Evolutionary conservation across 2,113 vertebrate genomes (phyloP).

Genomic region (Eleginops maclovinus): DNA sequence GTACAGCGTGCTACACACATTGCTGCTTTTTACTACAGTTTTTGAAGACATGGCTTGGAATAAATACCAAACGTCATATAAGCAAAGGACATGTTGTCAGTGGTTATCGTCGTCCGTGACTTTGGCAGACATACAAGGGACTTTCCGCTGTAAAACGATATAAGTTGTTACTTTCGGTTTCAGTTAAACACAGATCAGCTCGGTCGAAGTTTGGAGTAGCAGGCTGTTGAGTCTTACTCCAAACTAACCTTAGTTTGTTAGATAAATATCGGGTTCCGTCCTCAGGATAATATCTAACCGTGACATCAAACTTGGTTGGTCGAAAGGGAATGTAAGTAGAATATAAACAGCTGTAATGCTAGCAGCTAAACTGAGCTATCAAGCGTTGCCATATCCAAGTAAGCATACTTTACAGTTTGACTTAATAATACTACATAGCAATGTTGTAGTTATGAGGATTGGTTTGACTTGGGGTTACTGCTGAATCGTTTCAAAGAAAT

Average conservation of each 20-base stretch:
- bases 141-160: conserved; percentile 8
- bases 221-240: not conserved
- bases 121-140: not conserved
- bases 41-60: not conserved
- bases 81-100: not conserved
- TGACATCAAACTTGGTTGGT: accelerated
- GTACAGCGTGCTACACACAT: not conserved
- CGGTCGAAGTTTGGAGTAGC: accelerated
- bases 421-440: accelerated
- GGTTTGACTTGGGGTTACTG: accelerated
- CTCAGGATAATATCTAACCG: not conserved
- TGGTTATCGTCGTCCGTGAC: not conserved
- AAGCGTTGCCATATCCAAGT: not conserved
- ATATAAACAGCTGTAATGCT: not conserved
- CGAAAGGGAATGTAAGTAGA: conserved; percentile 30
- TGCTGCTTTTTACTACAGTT: accelerated
- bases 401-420: not conserved
- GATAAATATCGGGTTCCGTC: not conserved
- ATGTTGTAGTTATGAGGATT: not conserved
- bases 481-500: conserved; percentile 41
- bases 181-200: not conserved
- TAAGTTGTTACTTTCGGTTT: conserved; percentile 60
- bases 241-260: accelerated
- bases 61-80: not conserved
- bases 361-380: not conserved